Conservation (phyloP, 64 coral and sea anemone genomes). For the Montipora foliosa region DNA sequence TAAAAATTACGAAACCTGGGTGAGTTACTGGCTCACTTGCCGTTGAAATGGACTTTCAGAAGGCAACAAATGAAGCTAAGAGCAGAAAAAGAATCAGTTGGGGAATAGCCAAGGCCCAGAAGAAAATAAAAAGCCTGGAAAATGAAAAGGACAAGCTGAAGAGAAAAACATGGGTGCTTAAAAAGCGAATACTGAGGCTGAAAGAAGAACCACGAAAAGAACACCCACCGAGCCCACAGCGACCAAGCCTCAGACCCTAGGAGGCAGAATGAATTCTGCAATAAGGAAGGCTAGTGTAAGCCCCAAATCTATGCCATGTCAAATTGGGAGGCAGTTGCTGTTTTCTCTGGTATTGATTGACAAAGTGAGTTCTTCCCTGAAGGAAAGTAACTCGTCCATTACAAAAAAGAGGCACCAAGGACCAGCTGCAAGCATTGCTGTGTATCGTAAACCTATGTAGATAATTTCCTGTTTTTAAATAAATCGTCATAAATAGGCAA, state of each 20-base stretch:
- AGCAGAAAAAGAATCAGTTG: background rate
- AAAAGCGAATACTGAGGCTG: conserved; percentile 31
- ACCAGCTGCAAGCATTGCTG: no score
- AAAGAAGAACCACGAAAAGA: background rate
- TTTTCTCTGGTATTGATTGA: no score
- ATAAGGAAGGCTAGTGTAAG: background rate
- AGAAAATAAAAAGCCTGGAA: conserved; percentile 36
- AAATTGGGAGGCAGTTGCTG: background rate
- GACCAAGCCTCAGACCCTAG: background rate
- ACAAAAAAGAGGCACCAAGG: no score
- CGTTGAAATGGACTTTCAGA: conserved; percentile 26
- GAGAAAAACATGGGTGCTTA: conserved; percentile 21
- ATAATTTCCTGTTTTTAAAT: no score
- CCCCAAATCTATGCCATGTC: background rate
- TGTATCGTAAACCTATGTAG: no score
- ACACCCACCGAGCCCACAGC: no score
- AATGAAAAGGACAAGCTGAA: conserved; percentile 34
- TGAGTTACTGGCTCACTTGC: background rate
- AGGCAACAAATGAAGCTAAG: background rate
- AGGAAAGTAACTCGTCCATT: background rate
- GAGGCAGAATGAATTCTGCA: background rate
- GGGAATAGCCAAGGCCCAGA: conserved; percentile 26
- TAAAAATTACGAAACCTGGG: no score
- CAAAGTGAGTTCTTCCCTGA: background rate
- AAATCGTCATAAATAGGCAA: no score